Conservation (phyloP, 2,888 invertebrate species). For the Neoitamus cyanurus region DNA sequence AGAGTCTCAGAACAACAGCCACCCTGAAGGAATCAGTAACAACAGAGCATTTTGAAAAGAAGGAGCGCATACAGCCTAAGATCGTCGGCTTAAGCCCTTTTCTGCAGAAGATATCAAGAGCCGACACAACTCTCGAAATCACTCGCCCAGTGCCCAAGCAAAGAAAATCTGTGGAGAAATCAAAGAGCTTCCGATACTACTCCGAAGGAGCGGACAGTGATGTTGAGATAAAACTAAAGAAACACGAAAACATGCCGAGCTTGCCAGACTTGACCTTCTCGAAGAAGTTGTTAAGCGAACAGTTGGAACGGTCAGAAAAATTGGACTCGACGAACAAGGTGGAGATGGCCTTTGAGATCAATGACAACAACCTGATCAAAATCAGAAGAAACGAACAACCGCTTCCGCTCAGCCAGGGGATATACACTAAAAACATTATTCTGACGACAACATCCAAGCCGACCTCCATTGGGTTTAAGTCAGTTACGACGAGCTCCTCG, state of each 20-base stretch:
- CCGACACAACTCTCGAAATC: conserved; percentile 59
- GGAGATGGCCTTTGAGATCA: conserved; percentile 62
- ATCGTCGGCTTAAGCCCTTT: conserved; percentile 69
- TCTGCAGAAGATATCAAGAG: conserved; percentile 69
- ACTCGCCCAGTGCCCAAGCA: conserved; percentile 58
- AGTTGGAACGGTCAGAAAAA: not conserved
- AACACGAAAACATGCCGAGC: conserved; percentile 61
- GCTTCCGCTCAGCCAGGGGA: conserved; percentile 54
- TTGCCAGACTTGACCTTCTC: conserved; percentile 61
- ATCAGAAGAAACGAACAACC: conserved; percentile 40
- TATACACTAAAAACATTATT: conserved; percentile 57
- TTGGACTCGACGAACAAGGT: not conserved
- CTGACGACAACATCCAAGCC: conserved; percentile 54
- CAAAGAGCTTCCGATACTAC: conserved; percentile 77
- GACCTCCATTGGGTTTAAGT: not conserved
- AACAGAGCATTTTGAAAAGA: conserved; percentile 61
- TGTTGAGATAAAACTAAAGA: conserved; percentile 47
- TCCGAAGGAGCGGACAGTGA: conserved; percentile 63
- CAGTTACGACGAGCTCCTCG: not conserved
- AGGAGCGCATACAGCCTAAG: conserved; percentile 60
- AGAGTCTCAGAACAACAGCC: conserved; percentile 57
- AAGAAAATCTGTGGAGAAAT: conserved; percentile 74
- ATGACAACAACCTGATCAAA: conserved; percentile 62
- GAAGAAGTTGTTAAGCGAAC: not conserved
- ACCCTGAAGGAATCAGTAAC: not conserved